Conservation (phyloP, 2,888 invertebrate species). For the Trachelus stipa region DNA sequence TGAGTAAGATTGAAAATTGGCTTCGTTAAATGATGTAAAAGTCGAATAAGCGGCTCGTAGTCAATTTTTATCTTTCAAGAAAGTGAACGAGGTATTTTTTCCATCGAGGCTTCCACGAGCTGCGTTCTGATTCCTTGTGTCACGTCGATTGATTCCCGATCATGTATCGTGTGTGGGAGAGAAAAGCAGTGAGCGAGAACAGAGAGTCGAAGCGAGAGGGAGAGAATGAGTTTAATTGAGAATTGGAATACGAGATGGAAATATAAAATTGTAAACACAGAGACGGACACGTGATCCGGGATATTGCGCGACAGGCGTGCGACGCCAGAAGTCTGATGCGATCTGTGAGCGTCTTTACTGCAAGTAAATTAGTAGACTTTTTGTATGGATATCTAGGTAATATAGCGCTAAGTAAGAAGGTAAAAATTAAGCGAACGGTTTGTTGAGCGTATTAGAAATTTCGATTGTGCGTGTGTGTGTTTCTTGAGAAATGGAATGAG, state of each 20-base stretch:
- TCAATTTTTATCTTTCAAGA: neutral
- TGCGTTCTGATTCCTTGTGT: neutral
- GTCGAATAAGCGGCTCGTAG: neutral
- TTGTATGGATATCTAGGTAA: conserved; percentile 7
- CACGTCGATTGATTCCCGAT: neutral
- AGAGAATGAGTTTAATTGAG: neutral
- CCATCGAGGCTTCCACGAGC: neutral
- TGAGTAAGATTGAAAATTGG: neutral
- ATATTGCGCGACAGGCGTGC: neutral
- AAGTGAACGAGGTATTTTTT: neutral
- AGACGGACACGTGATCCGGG: neutral
- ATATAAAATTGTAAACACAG: neutral
- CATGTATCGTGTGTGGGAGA: neutral
- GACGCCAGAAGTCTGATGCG: neutral
- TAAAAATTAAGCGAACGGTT: neutral
- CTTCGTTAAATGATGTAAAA: neutral
- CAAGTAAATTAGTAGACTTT: conserved; percentile 6
- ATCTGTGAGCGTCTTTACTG: neutral
- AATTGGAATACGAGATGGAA: neutral
- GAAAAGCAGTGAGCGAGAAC: neutral
- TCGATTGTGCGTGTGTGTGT: conserved; percentile 1
- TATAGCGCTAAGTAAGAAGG: neutral
- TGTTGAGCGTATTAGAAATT: conserved; percentile 4
- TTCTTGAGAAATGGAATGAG: neutral
- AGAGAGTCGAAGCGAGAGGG: neutral